Evolutionary conservation across 2,888 invertebrate species (phyloP).

Genomic region (Oxystoma pomonae): DNA sequence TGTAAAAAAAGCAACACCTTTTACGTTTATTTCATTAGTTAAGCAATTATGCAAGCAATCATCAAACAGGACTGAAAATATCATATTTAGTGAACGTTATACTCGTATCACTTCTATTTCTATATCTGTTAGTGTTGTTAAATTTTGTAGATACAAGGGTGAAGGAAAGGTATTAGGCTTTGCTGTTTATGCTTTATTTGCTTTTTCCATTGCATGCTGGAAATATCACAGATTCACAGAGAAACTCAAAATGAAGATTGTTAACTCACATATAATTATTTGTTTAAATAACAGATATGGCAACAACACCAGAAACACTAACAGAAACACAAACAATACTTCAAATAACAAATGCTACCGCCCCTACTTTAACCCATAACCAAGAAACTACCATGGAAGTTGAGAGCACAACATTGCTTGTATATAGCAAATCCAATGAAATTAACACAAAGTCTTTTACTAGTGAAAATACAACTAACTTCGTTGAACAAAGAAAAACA

Average conservation of each 20-base stretch:
- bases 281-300: constrained; percentile 48
- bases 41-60: constrained; percentile 23
- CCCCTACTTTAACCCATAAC: constrained; percentile 37
- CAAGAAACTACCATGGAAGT: constrained; percentile 28
- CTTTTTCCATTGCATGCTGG: constrained; percentile 31
- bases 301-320: constrained; percentile 46
- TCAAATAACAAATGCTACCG: constrained; percentile 39
- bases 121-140: constrained; percentile 9
- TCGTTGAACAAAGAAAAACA: constrained; percentile 8
- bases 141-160: constrained; percentile 19
- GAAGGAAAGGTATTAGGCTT: constrained; percentile 21
- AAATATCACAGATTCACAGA: constrained; percentile 30
- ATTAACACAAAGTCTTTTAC: constrained; percentile 8
- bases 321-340: constrained; percentile 43
- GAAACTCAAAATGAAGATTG: constrained; percentile 15
- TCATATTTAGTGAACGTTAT: constrained; percentile 30
- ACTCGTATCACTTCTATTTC: constrained; percentile 29
- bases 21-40: constrained; percentile 20
- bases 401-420: constrained; percentile 19
- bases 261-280: constrained; percentile 37
- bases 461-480: constrained; percentile 9
- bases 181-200: constrained; percentile 25
- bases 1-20: constrained; percentile 43
- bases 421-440: constrained; percentile 4
- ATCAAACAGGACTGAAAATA: constrained; percentile 36